A percentile compares a stretch with the other conserved stretches of the same genome.
phyloP scores from a whole-genome alignment of 2,888 invertebrate genomes.

The Cordilura impudica region DNA sequence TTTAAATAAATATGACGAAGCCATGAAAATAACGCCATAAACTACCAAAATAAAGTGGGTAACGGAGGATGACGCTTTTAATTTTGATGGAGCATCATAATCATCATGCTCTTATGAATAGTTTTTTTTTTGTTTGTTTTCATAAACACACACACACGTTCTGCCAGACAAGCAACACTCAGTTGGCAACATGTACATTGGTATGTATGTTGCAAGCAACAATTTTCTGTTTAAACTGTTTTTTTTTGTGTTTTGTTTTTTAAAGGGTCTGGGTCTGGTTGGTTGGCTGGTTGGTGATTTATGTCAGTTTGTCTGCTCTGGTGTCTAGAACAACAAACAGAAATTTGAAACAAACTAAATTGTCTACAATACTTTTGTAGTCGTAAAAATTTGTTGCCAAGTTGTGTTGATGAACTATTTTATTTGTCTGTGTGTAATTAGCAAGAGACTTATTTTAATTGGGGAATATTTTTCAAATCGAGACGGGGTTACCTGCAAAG shows the following conservation, averaged over 20 bases:
- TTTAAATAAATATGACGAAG: conserved; percentile 42
- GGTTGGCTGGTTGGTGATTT: conserved; percentile 46
- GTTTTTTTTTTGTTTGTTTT: neutral
- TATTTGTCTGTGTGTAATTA: too few relatives aligned
- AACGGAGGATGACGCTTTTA: conserved; percentile 4
- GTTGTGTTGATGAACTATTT: neutral
- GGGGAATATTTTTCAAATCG: too few relatives aligned
- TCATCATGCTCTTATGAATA: too few relatives aligned
- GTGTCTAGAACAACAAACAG: conserved; percentile 40
- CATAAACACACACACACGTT: neutral
- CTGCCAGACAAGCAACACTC: conserved; percentile 16
- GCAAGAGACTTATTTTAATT: too few relatives aligned
- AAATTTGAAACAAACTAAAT: neutral
- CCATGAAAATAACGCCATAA: conserved; percentile 56
- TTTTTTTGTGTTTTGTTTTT: neutral
- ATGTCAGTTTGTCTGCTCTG: conserved; percentile 54
- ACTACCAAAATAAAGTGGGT: neutral
- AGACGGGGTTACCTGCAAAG: too few relatives aligned
- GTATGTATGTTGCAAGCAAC: conserved; percentile 7
- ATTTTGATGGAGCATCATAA: conserved; percentile 27
- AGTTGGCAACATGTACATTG: conserved; percentile 31
- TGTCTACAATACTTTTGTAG: too few relatives aligned
- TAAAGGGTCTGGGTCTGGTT: conserved; percentile 18
- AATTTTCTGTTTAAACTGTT: conserved; percentile 16
- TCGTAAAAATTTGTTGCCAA: neutral